phyloP scores from a whole-genome alignment of 2,888 invertebrate species.

The Hirtodrosophila cameraria region DNA sequence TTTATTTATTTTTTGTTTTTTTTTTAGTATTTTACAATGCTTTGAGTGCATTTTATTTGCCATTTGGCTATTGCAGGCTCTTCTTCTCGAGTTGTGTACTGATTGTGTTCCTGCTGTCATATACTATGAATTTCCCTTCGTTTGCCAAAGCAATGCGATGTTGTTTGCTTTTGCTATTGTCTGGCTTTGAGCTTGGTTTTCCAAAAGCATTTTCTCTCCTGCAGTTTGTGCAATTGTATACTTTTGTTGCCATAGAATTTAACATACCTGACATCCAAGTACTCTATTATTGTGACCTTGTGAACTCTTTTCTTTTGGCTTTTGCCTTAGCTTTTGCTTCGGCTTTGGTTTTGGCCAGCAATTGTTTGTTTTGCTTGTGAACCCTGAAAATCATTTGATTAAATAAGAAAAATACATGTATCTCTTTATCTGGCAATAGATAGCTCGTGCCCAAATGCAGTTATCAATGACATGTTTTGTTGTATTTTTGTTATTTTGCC shows the following conservation, averaged over 20 bases:
- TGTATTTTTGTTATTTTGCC: slow-evolving; percentile 12
- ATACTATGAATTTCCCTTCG: neutral
- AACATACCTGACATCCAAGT: neutral
- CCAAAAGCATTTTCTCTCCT: slow-evolving; percentile 33
- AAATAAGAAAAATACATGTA: slow-evolving; percentile 49
- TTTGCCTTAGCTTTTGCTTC: neutral
- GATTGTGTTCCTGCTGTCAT: slow-evolving; percentile 15
- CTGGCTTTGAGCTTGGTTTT: slow-evolving; percentile 25
- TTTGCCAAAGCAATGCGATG: slow-evolving; percentile 29
- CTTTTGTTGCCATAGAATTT: slow-evolving; percentile 15
- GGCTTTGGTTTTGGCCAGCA: neutral
- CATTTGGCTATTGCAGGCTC: slow-evolving; percentile 20
- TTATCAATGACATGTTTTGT: slow-evolving; percentile 62
- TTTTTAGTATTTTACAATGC: slow-evolving; percentile 24
- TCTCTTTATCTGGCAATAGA: slow-evolving; percentile 16
- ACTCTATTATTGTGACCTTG: neutral
- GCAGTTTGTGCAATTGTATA: slow-evolving; percentile 22
- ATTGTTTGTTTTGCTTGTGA: slow-evolving; percentile 1
- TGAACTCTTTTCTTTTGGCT: slow-evolving; percentile 17
- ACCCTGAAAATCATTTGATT: slow-evolving; percentile 51
- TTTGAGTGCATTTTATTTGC: slow-evolving; percentile 53
- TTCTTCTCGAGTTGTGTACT: neutral
- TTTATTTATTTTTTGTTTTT: slow-evolving; percentile 22
- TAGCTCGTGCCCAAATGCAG: slow-evolving; percentile 19
- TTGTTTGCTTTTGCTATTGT: slow-evolving; percentile 41